Percentiles rank a stretch among this genome's conserved stretches.
Evolutionary conservation across 2,888 invertebrate species (phyloP).

Genomic region (Petrophora chlorosata): DNA sequence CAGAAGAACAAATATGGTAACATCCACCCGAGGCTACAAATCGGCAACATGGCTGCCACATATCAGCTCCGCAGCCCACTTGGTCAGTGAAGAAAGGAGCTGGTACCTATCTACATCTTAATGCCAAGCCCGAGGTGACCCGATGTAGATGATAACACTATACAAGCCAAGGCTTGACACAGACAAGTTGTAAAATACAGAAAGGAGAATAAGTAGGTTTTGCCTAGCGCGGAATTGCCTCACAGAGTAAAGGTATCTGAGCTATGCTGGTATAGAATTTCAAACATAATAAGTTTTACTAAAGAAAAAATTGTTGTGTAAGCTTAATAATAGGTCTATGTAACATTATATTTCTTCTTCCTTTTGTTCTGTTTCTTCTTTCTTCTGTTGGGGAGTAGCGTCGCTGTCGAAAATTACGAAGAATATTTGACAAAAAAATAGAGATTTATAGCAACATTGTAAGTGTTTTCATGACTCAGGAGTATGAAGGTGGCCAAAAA

Average conservation of each 20-base stretch:
- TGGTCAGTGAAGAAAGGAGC: conserved; percentile 40
- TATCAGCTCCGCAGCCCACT: conserved; percentile 21
- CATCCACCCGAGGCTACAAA: conserved; percentile 12
- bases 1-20: conserved; percentile 2
- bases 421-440: too few relatives aligned
- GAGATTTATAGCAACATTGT: too few relatives aligned
- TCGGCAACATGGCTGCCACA: conserved; percentile 14
- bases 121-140: conserved; percentile 51
- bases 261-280: neutral
- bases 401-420: too few relatives aligned
- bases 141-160: conserved; percentile 45
- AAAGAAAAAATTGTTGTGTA: too few relatives aligned
- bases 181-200: neutral
- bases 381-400: too few relatives aligned
- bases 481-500: too few relatives aligned
- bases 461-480: too few relatives aligned
- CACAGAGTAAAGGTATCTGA: neutral
- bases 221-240: neutral
- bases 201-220: neutral
- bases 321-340: too few relatives aligned
- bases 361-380: too few relatives aligned
- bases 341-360: too few relatives aligned
- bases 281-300: too few relatives aligned
- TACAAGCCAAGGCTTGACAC: neutral
- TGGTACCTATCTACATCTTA: conserved; percentile 54